phyloP scores from a whole-genome alignment of 1,140 invertebrate genomes.

The Epicauta chinensis region DNA sequence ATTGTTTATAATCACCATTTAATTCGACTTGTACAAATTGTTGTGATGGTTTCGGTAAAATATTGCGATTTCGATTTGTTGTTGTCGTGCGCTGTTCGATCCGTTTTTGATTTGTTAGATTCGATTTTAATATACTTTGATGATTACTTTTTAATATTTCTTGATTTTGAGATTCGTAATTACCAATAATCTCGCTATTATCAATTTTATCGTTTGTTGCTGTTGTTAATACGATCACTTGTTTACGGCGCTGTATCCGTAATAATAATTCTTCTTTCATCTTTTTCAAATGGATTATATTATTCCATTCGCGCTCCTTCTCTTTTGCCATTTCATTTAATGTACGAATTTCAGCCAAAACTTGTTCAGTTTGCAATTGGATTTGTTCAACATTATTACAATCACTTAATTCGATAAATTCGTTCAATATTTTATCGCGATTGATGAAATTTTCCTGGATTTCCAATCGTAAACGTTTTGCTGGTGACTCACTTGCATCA shows the following conservation, averaged over 20 bases:
- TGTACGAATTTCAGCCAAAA: slow-evolving; percentile 56
- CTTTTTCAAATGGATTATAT: slow-evolving; percentile 69
- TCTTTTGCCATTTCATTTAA: slow-evolving; percentile 61
- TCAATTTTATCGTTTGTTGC: slow-evolving; percentile 25
- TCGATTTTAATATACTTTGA: slow-evolving; percentile 27
- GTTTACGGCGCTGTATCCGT: slow-evolving; percentile 58
- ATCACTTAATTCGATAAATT: slow-evolving; percentile 52
- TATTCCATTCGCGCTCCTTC: slow-evolving; percentile 81
- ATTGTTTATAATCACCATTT: slow-evolving; percentile 43
- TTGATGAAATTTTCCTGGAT: slow-evolving; percentile 49
- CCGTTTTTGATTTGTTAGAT: slow-evolving; percentile 8
- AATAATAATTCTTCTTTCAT: slow-evolving; percentile 73
- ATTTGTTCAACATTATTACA: slow-evolving; percentile 53
- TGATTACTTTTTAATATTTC: slow-evolving; percentile 6
- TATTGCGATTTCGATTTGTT: slow-evolving; percentile 20
- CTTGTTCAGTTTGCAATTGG: slow-evolving; percentile 50
- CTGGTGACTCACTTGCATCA: slow-evolving; percentile 35
- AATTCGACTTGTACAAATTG: slow-evolving; percentile 40
- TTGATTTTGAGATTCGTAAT: slow-evolving; percentile 8
- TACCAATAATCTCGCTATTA: neutral
- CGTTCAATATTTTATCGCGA: slow-evolving; percentile 52
- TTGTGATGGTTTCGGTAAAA: slow-evolving; percentile 39
- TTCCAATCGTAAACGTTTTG: slow-evolving; percentile 49
- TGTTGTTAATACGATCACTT: slow-evolving; percentile 45
- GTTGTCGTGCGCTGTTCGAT: slow-evolving; percentile 4